Evolutionary conservation across 2,888 invertebrate genomes (phyloP).

Genomic region (Drosophila tripunctata): DNA sequence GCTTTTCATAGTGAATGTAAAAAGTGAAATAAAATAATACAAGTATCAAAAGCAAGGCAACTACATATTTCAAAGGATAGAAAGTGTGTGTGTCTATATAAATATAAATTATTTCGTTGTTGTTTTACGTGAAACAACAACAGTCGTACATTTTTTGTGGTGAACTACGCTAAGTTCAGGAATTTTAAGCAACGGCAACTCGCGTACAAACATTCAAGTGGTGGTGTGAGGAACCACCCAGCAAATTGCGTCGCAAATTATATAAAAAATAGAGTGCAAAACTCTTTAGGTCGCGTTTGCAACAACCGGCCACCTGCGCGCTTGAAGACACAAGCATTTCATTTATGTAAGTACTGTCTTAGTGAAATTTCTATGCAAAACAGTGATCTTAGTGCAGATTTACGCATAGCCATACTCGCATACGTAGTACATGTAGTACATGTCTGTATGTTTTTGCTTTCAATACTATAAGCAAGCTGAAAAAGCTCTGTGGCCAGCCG

Average conservation of each 20-base stretch:
- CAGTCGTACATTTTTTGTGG: slow-evolving; percentile 30
- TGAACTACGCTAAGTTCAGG: neutral
- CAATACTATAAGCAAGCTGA: slow-evolving; percentile 15
- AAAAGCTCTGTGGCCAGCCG: slow-evolving; percentile 30
- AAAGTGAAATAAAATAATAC: slow-evolving; percentile 30
- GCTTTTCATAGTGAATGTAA: slow-evolving; percentile 37
- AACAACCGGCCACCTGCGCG: slow-evolving; percentile 50
- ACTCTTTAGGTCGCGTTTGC: slow-evolving; percentile 51
- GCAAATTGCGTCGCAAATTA: slow-evolving; percentile 46
- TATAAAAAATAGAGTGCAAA: slow-evolving; percentile 38
- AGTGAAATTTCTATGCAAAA: neutral
- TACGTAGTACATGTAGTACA: neutral
- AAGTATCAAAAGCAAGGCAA: slow-evolving; percentile 14
- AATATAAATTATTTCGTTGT: slow-evolving; percentile 28
- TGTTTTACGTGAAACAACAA: slow-evolving; percentile 62
- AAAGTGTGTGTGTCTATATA: slow-evolving; percentile 1
- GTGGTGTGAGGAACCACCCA: slow-evolving; percentile 70
- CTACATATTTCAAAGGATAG: slow-evolving; percentile 35
- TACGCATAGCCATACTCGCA: slow-evolving; percentile 2
- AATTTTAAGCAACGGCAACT: slow-evolving; percentile 52
- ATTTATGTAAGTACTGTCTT: slow-evolving; percentile 57
- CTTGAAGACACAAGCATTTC: slow-evolving; percentile 53
- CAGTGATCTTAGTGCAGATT: neutral
- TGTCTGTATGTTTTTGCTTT: neutral
- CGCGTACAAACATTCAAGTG: slow-evolving; percentile 41